Conservation (phyloP, 2,113 vertebrate species). For the Gnathonemus echidnorhynchus region DNA sequence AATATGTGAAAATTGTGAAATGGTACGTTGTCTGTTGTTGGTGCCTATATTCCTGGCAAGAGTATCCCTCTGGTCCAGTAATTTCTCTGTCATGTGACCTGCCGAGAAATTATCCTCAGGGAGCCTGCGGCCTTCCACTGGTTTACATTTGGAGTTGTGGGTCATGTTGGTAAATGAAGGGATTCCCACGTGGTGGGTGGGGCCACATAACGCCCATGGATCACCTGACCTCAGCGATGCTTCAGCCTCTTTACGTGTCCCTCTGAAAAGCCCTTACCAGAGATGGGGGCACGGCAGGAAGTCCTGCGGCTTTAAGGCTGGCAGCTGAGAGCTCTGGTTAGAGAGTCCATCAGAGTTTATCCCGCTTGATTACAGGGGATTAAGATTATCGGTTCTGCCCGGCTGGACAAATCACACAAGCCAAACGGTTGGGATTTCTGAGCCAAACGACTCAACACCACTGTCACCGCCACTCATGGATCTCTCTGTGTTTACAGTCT, state of each 20-base stretch:
- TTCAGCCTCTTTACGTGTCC: conserved; percentile 22
- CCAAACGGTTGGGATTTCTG: neutral
- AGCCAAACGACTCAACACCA: neutral
- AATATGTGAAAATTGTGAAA: neutral
- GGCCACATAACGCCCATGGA: neutral
- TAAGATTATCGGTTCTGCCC: neutral
- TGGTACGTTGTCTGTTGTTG: neutral
- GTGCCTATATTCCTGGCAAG: neutral
- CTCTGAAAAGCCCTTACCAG: conserved; percentile 23
- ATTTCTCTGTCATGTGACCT: neutral
- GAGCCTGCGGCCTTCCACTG: neutral
- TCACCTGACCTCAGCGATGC: neutral
- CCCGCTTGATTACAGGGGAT: neutral
- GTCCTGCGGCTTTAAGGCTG: neutral
- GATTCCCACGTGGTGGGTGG: neutral
- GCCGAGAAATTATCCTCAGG: neutral
- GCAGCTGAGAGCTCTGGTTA: neutral
- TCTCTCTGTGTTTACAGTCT: neutral
- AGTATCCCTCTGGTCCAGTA: neutral
- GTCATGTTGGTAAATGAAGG: neutral
- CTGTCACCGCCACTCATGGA: neutral
- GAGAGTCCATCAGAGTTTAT: neutral
- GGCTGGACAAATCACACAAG: neutral
- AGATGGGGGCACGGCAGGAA: neutral
- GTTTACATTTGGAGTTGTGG: neutral